These are phyloP conservation scores for Pseudolaguvia tuberculata DNA, from an alignment of 2,113 vertebrate genomes.

Conservation along the genomic window DNA sequence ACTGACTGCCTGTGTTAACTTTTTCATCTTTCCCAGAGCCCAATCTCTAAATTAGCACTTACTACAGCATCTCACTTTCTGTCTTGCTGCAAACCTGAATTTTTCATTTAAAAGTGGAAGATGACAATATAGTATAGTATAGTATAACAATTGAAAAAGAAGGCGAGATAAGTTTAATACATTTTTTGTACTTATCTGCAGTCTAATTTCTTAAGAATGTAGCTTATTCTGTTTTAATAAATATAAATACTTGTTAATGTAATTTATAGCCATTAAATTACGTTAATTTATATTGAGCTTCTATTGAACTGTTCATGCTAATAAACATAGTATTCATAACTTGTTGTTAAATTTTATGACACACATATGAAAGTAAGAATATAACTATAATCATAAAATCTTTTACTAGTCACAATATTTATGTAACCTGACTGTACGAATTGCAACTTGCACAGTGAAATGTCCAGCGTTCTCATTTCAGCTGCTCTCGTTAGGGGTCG, in stretches of 20 bases:
- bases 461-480: too few species aligned
- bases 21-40: conserved; percentile 57
- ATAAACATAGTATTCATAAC: background rate
- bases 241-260: background rate
- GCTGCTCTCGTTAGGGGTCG: too few species aligned
- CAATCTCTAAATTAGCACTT: conserved; percentile 63
- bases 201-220: background rate
- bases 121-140: conserved; percentile 37
- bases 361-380: background rate
- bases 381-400: background rate
- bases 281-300: background rate
- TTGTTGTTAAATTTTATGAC: background rate
- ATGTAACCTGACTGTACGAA: background rate
- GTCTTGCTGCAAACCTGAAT: conserved; percentile 62
- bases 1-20: conserved; percentile 42
- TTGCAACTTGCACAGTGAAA: background rate
- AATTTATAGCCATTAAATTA: background rate
- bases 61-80: conserved; percentile 41
- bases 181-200: background rate
- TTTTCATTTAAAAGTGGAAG: conserved; percentile 60
- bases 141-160: too few species aligned
- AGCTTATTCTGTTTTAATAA: background rate
- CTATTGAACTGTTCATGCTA: background rate
- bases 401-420: background rate
- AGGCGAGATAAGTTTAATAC: background rate